These are phyloP conservation scores for Probaryconus sp. DNA, from an alignment of 1,140 invertebrate species.

Conservation along the genomic window DNA sequence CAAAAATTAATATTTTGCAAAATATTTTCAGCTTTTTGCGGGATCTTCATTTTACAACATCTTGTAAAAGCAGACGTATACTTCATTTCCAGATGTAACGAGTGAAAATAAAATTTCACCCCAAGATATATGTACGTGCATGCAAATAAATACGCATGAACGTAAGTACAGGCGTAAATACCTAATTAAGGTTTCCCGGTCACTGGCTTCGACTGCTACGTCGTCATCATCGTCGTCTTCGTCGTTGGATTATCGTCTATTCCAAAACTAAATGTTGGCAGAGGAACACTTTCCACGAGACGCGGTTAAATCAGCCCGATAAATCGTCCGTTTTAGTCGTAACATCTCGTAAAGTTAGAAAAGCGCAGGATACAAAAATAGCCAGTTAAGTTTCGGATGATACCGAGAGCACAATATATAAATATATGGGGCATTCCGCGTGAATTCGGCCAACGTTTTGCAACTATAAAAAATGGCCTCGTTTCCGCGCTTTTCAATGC, in stretches of 20 bases:
- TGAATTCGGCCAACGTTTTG: conserved; percentile 29
- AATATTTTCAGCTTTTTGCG: no score
- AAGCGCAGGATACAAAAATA: conserved; percentile 67
- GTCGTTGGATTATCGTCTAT: conserved; percentile 59
- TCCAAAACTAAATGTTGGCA: conserved; percentile 62
- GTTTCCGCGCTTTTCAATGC: not conserved
- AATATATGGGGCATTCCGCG: conserved; percentile 35
- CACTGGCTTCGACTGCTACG: conserved; percentile 59
- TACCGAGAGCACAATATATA: conserved; percentile 48
- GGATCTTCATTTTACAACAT: no score
- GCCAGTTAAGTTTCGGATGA: conserved; percentile 61
- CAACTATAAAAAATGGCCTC: conserved; percentile 28
- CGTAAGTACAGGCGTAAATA: conserved; percentile 48
- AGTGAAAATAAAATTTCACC: no score
- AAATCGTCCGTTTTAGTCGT: conserved; percentile 71
- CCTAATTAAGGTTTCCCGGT: conserved; percentile 66
- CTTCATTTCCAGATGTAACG: no score
- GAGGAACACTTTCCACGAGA: conserved; percentile 57
- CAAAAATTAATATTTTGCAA: no score
- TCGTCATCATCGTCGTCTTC: conserved; percentile 50
- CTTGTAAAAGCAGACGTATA: no score
- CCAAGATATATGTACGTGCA: conserved; percentile 31
- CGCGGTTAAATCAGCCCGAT: conserved; percentile 69
- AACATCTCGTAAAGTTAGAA: conserved; percentile 68
- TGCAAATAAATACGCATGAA: conserved; percentile 35